Base-by-base conservation (phyloP, 1,140 invertebrate genomes). In the Cydia amplana region DNA sequence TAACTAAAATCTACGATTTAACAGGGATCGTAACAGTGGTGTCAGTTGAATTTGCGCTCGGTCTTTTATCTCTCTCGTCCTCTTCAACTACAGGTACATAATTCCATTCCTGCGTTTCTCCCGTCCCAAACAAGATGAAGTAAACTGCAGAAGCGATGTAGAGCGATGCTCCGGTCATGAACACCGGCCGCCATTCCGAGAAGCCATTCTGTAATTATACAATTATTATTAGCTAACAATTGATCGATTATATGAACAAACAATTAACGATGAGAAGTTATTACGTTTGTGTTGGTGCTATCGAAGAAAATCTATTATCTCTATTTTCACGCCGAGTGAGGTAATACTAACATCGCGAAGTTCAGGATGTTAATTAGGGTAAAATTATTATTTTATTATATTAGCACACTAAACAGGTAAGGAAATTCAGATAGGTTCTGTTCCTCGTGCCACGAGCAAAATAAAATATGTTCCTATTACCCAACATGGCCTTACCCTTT, bases 101-200 rank as follows among this genome's bases (percentile, higher is more conserved):
- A 82, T 96, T 96, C 95, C 95, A 96, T 3, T 93, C 87, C 85
- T 96, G 95, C 28, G 95, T 94, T 65, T 94, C 93, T 0, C 94
- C 94, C 0, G 95, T 95, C 16, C 95, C 95, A 55, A 96, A 95
- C 1, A 95, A 40, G 86, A 95, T 95, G 85, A 96, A 96, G 36
- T 96, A 92, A 14, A 96, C 12, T 1, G 95, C 95, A 4, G 96
- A 95, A 0, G 95, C 93, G 14, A 94, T 91, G 81, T 97, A 97
- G 1, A 97, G 93, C 4, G 87, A 94, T 1, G 96, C 94, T 1
- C 96, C 95, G 28, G 97, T 95, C 81, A 95, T 95, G 85, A 97
- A 97, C 55, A 97, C 95, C 25, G 94, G 93, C 46, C 95, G 94
- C 97, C 97, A 98, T 81, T 96, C 94, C 75, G 95, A 94, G 28